Evolutionary conservation across 2,888 invertebrate species (phyloP).

Genomic region (Cerastoderma edule): DNA sequence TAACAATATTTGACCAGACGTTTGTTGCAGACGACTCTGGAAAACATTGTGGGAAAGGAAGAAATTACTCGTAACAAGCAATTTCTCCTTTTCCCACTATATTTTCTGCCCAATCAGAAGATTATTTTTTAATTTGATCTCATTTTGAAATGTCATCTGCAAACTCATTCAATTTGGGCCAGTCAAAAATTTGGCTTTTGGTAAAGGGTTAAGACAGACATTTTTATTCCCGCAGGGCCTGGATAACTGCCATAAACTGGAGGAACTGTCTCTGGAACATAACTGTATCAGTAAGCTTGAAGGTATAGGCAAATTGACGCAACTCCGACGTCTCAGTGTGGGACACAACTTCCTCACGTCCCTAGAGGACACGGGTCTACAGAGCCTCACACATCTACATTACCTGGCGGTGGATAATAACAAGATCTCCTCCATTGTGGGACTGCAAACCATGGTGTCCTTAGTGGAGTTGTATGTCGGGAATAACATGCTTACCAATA

Average conservation of each 20-base stretch:
- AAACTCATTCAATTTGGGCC: too few relatives aligned
- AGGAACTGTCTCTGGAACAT: constrained; percentile 82
- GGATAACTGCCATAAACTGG: constrained; percentile 78
- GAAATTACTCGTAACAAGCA: too few relatives aligned
- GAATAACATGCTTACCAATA: constrained; percentile 80
- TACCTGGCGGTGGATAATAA: constrained; percentile 82
- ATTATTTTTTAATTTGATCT: too few relatives aligned
- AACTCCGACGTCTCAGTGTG: constrained; percentile 78
- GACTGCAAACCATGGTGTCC: constrained; percentile 74
- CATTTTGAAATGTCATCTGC: too few relatives aligned
- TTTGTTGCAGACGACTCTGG: too few relatives aligned
- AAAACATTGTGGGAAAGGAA: too few relatives aligned
- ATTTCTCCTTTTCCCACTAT: too few relatives aligned
- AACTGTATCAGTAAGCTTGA: constrained; percentile 81
- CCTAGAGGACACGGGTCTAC: constrained; percentile 75
- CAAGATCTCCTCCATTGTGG: constrained; percentile 75
- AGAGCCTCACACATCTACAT: constrained; percentile 71
- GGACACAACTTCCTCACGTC: constrained; percentile 80
- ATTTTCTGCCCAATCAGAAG: too few relatives aligned
- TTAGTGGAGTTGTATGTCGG: constrained; percentile 83
- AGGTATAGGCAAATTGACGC: constrained; percentile 75
- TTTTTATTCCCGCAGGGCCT: constrained; percentile 83
- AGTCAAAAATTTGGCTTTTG: too few relatives aligned
- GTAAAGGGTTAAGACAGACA: too few relatives aligned
- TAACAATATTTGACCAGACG: too few relatives aligned